These are phyloP conservation scores for Sebastes umbrosus DNA, from an alignment of 2,797 vertebrate species.

Conservation along the genomic window DNA sequence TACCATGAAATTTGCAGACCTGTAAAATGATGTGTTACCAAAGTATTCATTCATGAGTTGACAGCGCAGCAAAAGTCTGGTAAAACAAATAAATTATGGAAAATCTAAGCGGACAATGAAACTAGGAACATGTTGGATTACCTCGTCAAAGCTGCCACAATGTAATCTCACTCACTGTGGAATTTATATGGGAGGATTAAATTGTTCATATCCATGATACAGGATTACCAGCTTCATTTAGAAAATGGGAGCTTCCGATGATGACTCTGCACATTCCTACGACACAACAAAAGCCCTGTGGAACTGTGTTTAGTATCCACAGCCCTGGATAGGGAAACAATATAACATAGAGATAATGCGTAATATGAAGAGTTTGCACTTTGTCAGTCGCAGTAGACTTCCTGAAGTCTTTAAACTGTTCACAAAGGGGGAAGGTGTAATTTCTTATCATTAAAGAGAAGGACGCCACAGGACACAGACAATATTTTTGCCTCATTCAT, in stretches of 20 bases:
- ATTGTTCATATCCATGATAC: conserved; percentile 14
- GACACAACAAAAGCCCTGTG: neutral
- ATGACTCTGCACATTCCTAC: conserved; percentile 8
- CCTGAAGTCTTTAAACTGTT: neutral
- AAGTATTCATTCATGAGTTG: too few relatives aligned
- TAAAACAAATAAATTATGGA: neutral
- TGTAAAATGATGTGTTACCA: too few relatives aligned
- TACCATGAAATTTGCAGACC: too few relatives aligned
- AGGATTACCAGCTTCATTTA: conserved; percentile 39
- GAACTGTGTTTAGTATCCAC: neutral
- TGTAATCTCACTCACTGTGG: neutral
- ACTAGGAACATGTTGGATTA: neutral
- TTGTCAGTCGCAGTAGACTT: neutral
- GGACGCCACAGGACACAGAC: neutral
- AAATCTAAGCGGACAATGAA: neutral
- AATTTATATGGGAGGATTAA: conserved; percentile 12
- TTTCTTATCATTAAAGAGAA: neutral
- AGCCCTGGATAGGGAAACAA: neutral
- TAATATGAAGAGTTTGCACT: neutral
- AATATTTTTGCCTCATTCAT: neutral
- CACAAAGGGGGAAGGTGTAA: neutral
- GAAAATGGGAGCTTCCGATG: conserved; percentile 2
- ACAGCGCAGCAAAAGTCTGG: neutral
- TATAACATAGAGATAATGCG: fast-evolving
- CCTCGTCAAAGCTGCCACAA: neutral